Evolutionary conservation across 2,797 vertebrate species (phyloP).

Genomic region (Falco cherrug): DNA sequence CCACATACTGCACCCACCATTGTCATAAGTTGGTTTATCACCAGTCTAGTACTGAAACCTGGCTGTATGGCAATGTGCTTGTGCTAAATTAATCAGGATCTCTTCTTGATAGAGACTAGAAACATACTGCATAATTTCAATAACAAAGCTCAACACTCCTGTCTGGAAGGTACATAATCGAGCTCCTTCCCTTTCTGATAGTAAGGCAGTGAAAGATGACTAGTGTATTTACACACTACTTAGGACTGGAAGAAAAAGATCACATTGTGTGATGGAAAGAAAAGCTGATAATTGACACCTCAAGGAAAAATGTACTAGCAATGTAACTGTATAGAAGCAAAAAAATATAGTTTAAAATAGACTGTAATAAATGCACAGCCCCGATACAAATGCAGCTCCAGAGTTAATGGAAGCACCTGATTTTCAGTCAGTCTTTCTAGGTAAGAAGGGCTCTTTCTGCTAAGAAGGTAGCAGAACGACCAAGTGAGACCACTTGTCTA

Average conservation of each 20-base stretch:
- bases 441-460: background rate
- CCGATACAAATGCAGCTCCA: background rate
- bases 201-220: background rate
- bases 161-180: background rate
- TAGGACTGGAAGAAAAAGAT: background rate
- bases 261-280: background rate
- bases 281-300: background rate
- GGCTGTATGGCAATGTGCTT: background rate
- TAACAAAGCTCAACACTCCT: background rate
- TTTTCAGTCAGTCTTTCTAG: background rate
- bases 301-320: background rate
- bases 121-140: background rate
- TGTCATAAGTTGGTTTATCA: background rate
- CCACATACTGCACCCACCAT: background rate
- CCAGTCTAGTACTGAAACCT: background rate
- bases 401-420: background rate
- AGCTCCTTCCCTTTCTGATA: background rate
- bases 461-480: background rate
- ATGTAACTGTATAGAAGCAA: background rate
- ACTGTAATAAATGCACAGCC: background rate
- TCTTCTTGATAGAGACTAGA: background rate
- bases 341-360: background rate
- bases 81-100: background rate
- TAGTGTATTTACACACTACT: background rate
- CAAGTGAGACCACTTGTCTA: background rate